Base-by-base conservation (phyloP, 2,888 invertebrate genomes). In the Drosophila colorata region DNA sequence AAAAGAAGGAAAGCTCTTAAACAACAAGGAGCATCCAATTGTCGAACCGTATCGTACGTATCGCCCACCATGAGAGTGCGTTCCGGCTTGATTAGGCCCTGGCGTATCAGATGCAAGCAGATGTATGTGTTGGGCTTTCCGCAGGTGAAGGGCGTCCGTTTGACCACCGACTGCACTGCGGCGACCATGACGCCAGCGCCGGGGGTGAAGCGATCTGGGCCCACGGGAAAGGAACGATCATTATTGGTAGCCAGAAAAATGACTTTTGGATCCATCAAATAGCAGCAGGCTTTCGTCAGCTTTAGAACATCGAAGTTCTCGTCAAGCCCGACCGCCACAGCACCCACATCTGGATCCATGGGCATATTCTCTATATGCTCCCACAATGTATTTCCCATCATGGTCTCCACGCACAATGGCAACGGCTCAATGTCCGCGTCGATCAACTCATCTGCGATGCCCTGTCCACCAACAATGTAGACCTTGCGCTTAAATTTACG, bases 21-120 rank as follows among this genome's bases (percentile, higher is more conserved):
- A 38, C 33, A 16, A 11, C 9, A 8, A 13, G 0, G 18, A 31
- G 9, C 6, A 14, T 1, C 8, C 7, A 16, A 5, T 14, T 2
- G 20, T 7, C 1, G 4, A 33, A 6, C 13, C 40, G 14, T n/a
- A n/a, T n/a, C 84, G 72, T 55, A 84, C 84, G 73, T 83, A 40
- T 85, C 86, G 35, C 84, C 84, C 14, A 85, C 70, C 68, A 85
- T 67, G 5, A 85, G 65, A 0, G 84, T 85, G 8, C 70, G 70
- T 1, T 80, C 77, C 2, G 84, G 74, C 11, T 67, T 66, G 4
- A 85, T 69, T 0, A 63, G 1, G 2, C 83, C 84, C 7, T 69
- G 31, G 0, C 61, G 69, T 1, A 86, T 31, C 2, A 86, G 49
- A 7, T 75, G 63, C 11, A 52, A 31, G 4, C 74, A 72, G 5